Evolutionary conservation across 2,113 vertebrate species (phyloP), one percentile per base, ranked within the genome.

Genomic region (Pionites leucogaster): DNA sequence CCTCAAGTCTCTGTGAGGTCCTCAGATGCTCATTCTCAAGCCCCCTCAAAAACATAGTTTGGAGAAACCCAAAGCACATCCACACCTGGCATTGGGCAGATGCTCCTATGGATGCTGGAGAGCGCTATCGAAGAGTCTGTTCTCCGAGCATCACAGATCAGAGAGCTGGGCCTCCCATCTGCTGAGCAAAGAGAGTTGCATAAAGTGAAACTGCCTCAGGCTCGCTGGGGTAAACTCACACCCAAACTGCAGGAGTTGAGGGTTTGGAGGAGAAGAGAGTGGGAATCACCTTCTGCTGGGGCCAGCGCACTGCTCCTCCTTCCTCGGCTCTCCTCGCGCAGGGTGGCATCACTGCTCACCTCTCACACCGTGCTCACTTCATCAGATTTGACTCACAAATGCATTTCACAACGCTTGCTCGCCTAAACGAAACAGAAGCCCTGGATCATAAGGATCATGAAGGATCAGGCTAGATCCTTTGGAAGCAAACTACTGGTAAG

Each of bases 141-240:
- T 88, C 67, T 75, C 71, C 41, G 42, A 88, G 68, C 69, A 87
- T 78, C 62, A 80, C 29, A 90, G 85, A 94, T 94, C 92, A 93
- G 94, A 94, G n/a, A 94, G n/a, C 52, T 72, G 81, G 72, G 90
- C 84, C 89, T 94, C 87, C 86, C 86, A 82, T 88, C 76, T 97
- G 79, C 95, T 96, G 88, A 96, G 86, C 90, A 96, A 96, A 96
- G 77, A 96, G 74, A 82, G 91, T 92, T 97, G 93, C 95, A 96
- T 94, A 95, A 97, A 95, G 70, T 94, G 95, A 96, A 95, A 95
- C 91, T 77, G 80, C 96, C 80, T 74, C 27, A 0, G 91, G 93
- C 85, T 92, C 1, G 0, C 74, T 93, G 83, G 71, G 86, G 89
- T 84, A 79, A 92, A 83, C 71, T 86, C 88, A 78, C 94, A 5